phyloP scores from a whole-genome alignment of 2,888 invertebrate species.

The Chrysotoxum bicinctum region DNA sequence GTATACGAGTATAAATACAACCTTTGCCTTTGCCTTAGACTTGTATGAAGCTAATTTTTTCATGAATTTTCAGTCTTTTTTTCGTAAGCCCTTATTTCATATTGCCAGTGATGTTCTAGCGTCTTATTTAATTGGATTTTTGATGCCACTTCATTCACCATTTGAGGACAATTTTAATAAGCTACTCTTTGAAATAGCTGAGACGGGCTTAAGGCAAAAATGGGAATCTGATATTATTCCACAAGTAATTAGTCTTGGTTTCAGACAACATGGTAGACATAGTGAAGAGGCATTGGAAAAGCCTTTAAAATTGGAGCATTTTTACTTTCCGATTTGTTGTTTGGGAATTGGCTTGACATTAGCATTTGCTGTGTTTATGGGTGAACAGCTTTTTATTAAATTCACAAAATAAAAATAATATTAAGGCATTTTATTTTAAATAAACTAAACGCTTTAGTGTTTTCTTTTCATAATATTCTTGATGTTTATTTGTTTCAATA shows the following conservation, averaged over 20 bases:
- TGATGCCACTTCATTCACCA: not conserved
- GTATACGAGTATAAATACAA: not conserved
- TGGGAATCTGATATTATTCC: not conserved
- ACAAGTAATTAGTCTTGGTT: not conserved
- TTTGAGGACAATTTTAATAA: not conserved
- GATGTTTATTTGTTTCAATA: too few species aligned
- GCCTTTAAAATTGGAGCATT: too few species aligned
- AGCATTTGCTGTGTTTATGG: too few species aligned
- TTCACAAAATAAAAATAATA: too few species aligned
- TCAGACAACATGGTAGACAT: not conserved
- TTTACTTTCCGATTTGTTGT: too few species aligned
- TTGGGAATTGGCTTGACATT: too few species aligned
- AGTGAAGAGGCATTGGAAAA: not conserved
- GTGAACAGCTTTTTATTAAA: too few species aligned
- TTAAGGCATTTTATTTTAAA: too few species aligned
- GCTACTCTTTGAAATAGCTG: not conserved
- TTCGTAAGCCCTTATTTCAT: not conserved
- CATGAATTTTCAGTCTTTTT: not conserved
- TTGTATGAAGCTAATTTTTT: not conserved
- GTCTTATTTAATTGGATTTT: not conserved
- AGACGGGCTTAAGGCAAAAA: not conserved
- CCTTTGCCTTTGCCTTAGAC: not conserved
- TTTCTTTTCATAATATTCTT: too few species aligned
- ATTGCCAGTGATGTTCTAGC: not conserved
- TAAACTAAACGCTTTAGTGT: too few species aligned